Conservation (phyloP, 1,140 invertebrate species). For the Spodoptera frugiperda region DNA sequence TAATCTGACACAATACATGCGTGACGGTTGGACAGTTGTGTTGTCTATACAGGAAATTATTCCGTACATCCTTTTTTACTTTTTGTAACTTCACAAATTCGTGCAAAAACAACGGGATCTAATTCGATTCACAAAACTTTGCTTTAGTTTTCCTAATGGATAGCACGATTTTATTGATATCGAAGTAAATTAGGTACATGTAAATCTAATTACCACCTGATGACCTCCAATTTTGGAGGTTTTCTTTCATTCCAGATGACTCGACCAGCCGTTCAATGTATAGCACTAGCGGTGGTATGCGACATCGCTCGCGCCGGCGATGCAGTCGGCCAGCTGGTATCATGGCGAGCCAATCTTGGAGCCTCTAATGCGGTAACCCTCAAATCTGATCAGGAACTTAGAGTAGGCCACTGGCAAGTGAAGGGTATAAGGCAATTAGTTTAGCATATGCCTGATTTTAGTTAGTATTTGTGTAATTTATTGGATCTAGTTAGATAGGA, state of each 20-base stretch:
- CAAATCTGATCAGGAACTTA: slow-evolving; percentile 11
- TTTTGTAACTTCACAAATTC: too few relatives aligned
- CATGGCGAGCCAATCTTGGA: slow-evolving; percentile 67
- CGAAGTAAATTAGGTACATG: too few relatives aligned
- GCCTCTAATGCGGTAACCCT: slow-evolving; percentile 60
- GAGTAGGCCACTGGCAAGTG: background rate
- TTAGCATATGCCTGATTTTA: too few relatives aligned
- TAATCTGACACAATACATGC: background rate
- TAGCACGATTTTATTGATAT: too few relatives aligned
- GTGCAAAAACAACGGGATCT: too few relatives aligned
- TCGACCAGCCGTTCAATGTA: slow-evolving; percentile 65
- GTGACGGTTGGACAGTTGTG: background rate
- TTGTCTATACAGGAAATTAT: too few relatives aligned
- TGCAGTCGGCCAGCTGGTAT: slow-evolving; percentile 68
- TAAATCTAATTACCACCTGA: too few relatives aligned
- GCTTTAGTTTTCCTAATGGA: too few relatives aligned
- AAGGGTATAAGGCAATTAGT: background rate
- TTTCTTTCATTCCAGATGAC: slow-evolving; percentile 62
- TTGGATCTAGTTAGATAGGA: too few relatives aligned
- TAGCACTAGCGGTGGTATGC: slow-evolving; percentile 71
- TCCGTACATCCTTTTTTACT: too few relatives aligned
- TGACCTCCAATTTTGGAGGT: background rate
- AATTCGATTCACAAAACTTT: too few relatives aligned
- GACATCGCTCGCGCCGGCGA: slow-evolving; percentile 66
- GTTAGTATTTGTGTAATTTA: background rate